Evolutionary conservation across 2,797 vertebrate species (phyloP), one percentile per base, ranked within the genome.

Genomic region (Rhincodon typus): DNA sequence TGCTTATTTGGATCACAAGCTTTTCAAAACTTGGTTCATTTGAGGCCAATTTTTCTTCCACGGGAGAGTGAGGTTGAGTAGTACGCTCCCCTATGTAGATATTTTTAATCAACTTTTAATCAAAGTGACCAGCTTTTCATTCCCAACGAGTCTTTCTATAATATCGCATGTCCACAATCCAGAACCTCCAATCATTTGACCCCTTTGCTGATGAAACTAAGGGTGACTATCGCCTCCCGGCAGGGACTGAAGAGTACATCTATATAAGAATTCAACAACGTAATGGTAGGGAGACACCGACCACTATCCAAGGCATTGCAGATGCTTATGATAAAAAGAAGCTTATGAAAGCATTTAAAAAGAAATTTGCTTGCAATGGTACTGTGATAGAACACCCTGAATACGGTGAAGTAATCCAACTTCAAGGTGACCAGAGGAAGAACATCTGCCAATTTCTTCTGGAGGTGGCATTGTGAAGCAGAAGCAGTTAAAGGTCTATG

Each of bases 151-250:
- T 50, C 46, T 50, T 50, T 50, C 46, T 50, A 50, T 50, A 50
- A 50, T 50, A 50, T 50, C 46, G 0, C 2, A 50, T 50, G 46
- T 50, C 46, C 46, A 50, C 46, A 50, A 50, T 3, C 46, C 46
- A 50, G 46, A 50, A 50, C 46, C 46, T 50, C 4, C 46, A 50
- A 50, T 50, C 46, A 3, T 50, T 50, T 50, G 98, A 98, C 97
- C 98, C 98, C 97, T 98, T 98, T 98, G 98, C 98, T 98, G 98
- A 98, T 98, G 98, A 98, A 97, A 98, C 98, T 97, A 98, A 98
- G 98, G 98, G 98, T 3, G 98, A 98, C 97, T 98, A 98, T 97
- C 97, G 98, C 97, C 98, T 98, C 98, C 98, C 98, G 96, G 98
- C 98, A 23, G 98, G 98, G 98, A 98, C 98, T 96, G 98, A 98